A percentile compares a stretch with the other conserved stretches of the same genome.
phyloP scores from a whole-genome alignment of 2,888 invertebrate genomes.

The Hecatera dysodea region DNA sequence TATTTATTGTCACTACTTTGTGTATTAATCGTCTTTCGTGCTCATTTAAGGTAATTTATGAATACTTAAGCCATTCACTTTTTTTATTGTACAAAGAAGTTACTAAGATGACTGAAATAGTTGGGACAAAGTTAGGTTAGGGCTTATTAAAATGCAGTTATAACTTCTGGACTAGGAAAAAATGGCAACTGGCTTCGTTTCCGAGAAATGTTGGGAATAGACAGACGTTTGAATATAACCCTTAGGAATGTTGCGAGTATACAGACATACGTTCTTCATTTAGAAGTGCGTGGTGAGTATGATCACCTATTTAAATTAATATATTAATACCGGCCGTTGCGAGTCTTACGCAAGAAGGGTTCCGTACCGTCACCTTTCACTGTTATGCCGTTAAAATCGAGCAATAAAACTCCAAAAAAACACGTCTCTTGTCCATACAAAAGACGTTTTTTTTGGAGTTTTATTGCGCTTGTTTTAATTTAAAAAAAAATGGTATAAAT shows the following conservation, averaged over 20 bases:
- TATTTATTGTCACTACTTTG: neutral
- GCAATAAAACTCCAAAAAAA: no score
- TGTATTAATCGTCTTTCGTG: neutral
- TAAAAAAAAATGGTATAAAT: no score
- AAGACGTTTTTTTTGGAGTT: no score
- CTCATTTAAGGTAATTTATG: conserved; percentile 29
- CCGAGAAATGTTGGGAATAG: neutral
- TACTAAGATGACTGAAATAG: neutral
- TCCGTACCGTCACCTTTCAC: no score
- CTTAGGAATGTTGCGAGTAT: neutral
- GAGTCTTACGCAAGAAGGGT: no score
- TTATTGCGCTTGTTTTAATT: no score
- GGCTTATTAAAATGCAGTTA: conserved; percentile 10
- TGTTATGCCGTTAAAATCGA: no score
- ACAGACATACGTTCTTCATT: neutral
- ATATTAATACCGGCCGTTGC: no score
- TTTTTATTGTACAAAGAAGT: neutral
- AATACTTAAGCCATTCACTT: conserved; percentile 3
- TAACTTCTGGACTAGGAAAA: neutral
- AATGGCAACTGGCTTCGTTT: conserved; percentile 1
- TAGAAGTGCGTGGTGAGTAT: neutral
- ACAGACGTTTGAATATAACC: neutral
- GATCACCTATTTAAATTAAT: neutral
- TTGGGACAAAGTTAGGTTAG: neutral
- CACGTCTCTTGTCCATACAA: no score